These are phyloP conservation scores for Tinea trinotella DNA, from an alignment of 2,888 invertebrate species.

Conservation along the genomic window DNA sequence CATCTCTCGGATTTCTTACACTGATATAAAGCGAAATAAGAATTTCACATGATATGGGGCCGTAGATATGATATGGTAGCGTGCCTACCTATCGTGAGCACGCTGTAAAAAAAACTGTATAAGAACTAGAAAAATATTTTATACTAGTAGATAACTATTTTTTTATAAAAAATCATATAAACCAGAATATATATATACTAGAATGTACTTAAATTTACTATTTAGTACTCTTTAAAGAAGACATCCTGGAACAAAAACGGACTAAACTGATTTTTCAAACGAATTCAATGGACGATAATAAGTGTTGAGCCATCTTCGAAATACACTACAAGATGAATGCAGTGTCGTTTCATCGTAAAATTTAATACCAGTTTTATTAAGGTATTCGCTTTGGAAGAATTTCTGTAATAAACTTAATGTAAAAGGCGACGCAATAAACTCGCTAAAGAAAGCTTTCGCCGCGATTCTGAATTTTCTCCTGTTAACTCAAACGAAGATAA, in stretches of 20 bases:
- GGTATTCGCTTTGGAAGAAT: conserved; percentile 27
- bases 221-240: no score
- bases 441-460: conserved; percentile 12
- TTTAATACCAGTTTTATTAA: conserved; percentile 43
- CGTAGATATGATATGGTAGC: no score
- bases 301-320: background rate
- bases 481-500: conserved; percentile 12
- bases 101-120: no score
- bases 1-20: no score
- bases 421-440: conserved; percentile 22
- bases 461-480: conserved; percentile 1
- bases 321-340: conserved; percentile 8
- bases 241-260: background rate
- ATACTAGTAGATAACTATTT: no score
- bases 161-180: no score
- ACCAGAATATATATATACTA: no score
- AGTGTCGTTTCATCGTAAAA: conserved; percentile 31
- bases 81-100: no score
- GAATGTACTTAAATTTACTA: no score
- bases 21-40: no score
- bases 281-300: background rate
- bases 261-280: background rate
- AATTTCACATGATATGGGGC: no score
- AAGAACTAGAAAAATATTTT: no score
- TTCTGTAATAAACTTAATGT: conserved; percentile 44